Base-by-base conservation (phyloP, 2,113 vertebrate genomes). In the Lota lota region DNA sequence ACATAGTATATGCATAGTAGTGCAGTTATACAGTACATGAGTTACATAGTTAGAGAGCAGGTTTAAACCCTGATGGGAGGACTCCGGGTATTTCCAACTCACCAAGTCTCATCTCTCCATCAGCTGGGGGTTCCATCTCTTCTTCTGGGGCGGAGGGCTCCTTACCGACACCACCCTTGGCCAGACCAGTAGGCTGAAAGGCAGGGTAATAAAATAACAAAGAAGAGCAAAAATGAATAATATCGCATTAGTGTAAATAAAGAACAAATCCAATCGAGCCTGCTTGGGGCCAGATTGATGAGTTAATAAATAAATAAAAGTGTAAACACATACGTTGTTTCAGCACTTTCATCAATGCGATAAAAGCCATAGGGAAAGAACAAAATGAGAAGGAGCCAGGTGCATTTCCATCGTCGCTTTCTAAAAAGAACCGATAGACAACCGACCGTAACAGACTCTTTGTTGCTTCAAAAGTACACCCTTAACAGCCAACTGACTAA, bases 161-260 rank as follows among this genome's bases (percentile, higher is more conserved):
- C 66, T 85, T 89, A 66, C 86, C 87, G 69, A 86, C 70, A 53
- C 76, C 81, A 67, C 85, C 86, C 74, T 83, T 84, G 85, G 85
- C 85, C 79, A 90, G 80, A 91, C 88, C 88, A 87, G 90, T 77
- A 67, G 89, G 90, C 93, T 93, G 79, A 60, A 65, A 64, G 57
- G 63, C 57, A 79, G 53, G 17, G 17, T 10, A 18, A n/a, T n/a
- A 56, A 14, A 67, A 78, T 11, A 75, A 33, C 1, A 68, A 24
- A 63, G 0, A 50, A 12, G 20, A 79, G 51, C 7, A 69, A 67
- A 19, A 33, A 61, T 22, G 11, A 19, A 54, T 50, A 47, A 68
- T 10, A 2, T 63, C 40, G 19, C 57, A 59, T 20, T 21, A 18
- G 17, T 59, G 10, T 20, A 47, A 47, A 47, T 12, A 47, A 47